Conservation (phyloP, 2,888 invertebrate species). For the Cheilosia variabilis region DNA sequence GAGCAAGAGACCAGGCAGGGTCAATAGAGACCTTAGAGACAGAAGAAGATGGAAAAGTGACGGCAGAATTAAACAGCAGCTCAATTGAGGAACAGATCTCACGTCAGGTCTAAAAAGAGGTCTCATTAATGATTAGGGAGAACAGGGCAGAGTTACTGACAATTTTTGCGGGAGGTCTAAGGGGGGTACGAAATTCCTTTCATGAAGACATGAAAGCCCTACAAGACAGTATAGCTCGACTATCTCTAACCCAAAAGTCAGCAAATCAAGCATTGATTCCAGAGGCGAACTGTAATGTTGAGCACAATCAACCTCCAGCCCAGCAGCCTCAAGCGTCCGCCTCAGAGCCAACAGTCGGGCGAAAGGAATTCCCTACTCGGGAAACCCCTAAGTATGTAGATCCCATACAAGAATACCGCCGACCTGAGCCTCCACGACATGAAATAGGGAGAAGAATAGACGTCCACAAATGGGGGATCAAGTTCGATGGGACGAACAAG, state of each 20-base stretch:
- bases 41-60: too few relatives aligned
- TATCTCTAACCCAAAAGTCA: too few relatives aligned
- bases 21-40: too few relatives aligned
- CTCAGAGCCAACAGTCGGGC: neutral
- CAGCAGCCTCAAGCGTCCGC: neutral
- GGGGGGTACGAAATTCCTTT: neutral
- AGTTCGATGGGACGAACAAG: too few relatives aligned
- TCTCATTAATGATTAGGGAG: neutral
- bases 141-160: neutral
- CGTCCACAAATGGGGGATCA: too few relatives aligned
- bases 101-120: neutral
- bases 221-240: neutral
- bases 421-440: too few relatives aligned
- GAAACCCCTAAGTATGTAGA: too few relatives aligned
- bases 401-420: too few relatives aligned
- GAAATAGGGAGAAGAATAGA: too few relatives aligned
- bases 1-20: too few relatives aligned
- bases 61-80: neutral
- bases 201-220: neutral
- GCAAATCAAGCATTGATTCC: too few relatives aligned
- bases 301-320: neutral
- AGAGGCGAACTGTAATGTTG: neutral
- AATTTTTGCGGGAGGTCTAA: neutral
- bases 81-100: neutral
- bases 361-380: too few relatives aligned